Percentiles rank a stretch among this genome's conserved stretches.
phyloP scores from a whole-genome alignment of 2,113 vertebrate species.

The Uria lomvia region DNA sequence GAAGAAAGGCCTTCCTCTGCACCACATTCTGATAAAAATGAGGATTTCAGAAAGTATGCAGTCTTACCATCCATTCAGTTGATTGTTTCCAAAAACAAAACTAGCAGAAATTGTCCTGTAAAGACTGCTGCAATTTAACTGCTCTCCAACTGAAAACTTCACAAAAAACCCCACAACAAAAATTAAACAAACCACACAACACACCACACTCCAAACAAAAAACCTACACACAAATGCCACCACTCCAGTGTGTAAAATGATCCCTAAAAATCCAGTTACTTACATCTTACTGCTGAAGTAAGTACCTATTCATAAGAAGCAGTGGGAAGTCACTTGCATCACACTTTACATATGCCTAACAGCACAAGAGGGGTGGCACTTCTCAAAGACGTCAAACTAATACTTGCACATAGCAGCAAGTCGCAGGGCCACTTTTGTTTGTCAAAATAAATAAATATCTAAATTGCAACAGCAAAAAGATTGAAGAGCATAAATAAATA shows the following conservation, averaged over 20 bases:
- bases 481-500: not conserved
- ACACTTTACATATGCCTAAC: accelerated
- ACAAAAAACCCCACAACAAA: not conserved
- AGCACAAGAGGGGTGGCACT: not conserved
- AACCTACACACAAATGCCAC: not conserved
- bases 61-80: not conserved
- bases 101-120: not conserved
- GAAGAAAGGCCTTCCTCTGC: not conserved
- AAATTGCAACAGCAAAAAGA: not conserved
- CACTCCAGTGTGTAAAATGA: not conserved
- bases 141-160: not conserved
- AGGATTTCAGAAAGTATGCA: not conserved
- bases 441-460: not conserved
- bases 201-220: not conserved
- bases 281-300: not conserved
- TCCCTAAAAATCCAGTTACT: not conserved
- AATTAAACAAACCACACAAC: not conserved
- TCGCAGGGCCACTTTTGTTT: not conserved
- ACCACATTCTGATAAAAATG: not conserved
- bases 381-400: not conserved
- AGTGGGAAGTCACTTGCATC: not conserved
- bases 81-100: not conserved
- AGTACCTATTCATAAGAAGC: not conserved
- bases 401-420: not conserved
- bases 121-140: not conserved